Conservation (phyloP, 2,797 vertebrate genomes). For the Mergus octosetaceus region DNA sequence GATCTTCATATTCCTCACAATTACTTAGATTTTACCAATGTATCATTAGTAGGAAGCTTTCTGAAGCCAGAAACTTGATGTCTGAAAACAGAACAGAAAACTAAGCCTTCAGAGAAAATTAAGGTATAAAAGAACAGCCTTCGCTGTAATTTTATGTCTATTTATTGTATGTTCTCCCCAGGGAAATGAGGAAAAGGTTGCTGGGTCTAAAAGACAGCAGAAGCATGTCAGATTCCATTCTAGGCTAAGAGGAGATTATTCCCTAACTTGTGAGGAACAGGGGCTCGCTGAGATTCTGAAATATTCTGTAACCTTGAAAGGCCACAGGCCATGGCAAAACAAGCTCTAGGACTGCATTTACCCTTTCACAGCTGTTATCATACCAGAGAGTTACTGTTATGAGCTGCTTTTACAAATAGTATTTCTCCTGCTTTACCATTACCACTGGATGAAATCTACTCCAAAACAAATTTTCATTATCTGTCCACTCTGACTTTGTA, state of each 20-base stretch:
- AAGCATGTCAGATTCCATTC: neutral
- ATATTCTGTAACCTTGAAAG: neutral
- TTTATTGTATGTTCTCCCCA: neutral
- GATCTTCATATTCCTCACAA: neutral
- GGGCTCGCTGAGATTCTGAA: neutral
- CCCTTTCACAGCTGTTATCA: neutral
- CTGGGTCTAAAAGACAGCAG: neutral
- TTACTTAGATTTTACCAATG: neutral
- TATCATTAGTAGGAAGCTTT: neutral
- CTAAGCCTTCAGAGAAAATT: neutral
- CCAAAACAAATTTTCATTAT: neutral
- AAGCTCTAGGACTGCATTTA: neutral
- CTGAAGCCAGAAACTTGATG: neutral
- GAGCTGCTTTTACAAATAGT: neutral
- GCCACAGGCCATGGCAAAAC: neutral
- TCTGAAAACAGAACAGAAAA: neutral
- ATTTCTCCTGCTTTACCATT: neutral
- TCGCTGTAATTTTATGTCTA: neutral
- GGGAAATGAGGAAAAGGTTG: accelerated
- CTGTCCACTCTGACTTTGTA: neutral
- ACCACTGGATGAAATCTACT: neutral
- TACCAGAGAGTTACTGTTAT: neutral
- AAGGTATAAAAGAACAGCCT: neutral
- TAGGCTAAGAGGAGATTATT: neutral
- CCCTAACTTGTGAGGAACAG: neutral